Evolutionary conservation across 2,797 vertebrate genomes (phyloP).

Genomic region (Phoxinus dragarum): DNA sequence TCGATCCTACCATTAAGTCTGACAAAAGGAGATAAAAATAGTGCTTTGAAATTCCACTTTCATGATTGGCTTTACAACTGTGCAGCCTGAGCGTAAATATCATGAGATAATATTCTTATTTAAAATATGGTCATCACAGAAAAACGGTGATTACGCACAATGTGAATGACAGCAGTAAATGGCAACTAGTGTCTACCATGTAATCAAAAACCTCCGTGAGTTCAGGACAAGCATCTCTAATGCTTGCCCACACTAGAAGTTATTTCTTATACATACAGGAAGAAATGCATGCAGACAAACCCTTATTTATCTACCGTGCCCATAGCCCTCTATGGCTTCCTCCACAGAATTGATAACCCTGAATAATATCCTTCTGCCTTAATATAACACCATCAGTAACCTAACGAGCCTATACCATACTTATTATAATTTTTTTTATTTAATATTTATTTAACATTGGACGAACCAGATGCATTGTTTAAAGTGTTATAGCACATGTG

Average conservation of each 20-base stretch:
- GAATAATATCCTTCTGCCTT: slow-evolving; percentile 77
- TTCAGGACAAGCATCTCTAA: background rate
- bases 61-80: background rate
- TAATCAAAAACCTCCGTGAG: background rate
- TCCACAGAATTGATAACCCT: slow-evolving; percentile 76
- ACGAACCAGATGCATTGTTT: no score
- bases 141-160: background rate
- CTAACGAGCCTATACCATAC: background rate
- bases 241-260: background rate
- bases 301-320: slow-evolving; percentile 76
- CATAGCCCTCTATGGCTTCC: slow-evolving; percentile 75
- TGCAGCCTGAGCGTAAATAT: background rate
- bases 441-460: no score
- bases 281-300: slow-evolving; percentile 72
- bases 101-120: slow-evolving; percentile 26
- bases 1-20: slow-evolving; percentile 22
- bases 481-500: no score
- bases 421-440: no score
- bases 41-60: slow-evolving; percentile 29
- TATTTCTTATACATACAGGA: slow-evolving; percentile 12
- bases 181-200: background rate
- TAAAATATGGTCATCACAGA: background rate
- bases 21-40: slow-evolving; percentile 39
- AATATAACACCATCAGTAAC: slow-evolving; percentile 78
- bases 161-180: slow-evolving; percentile 4